phyloP scores from a whole-genome alignment of 23 tunicate genomes.

The Diplosoma virens region DNA sequence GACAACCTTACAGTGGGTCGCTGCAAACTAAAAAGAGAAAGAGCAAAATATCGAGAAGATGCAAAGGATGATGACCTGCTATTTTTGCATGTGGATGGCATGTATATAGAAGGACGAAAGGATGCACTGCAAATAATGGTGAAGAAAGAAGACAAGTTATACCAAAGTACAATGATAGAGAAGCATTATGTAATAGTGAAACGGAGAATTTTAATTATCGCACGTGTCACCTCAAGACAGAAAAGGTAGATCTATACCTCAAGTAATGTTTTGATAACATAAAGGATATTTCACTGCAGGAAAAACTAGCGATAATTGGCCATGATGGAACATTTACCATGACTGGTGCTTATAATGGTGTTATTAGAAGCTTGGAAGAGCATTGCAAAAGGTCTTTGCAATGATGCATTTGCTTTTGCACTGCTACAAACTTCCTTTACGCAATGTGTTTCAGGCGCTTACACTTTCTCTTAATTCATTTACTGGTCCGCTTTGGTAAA shows the following conservation, averaged over 20 bases:
- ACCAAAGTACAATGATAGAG: background rate
- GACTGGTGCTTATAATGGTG: background rate
- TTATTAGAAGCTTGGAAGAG: background rate
- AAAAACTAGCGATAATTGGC: background rate
- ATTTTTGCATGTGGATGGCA: background rate
- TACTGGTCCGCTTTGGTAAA: background rate
- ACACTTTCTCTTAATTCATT: background rate
- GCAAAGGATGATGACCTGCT: background rate
- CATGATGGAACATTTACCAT: background rate
- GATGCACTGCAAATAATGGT: background rate
- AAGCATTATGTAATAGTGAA: conserved; percentile 1
- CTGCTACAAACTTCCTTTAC: conserved; percentile 6
- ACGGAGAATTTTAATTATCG: background rate
- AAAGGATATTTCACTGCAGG: background rate
- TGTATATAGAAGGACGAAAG: background rate
- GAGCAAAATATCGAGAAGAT: conserved; percentile 2
- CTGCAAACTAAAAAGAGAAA: background rate
- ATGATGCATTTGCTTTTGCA: background rate
- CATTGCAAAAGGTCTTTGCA: background rate
- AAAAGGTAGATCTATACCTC: too few species aligned
- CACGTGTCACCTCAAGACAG: background rate
- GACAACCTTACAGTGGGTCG: background rate
- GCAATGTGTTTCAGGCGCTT: background rate
- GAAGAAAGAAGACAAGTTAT: conserved; percentile 1
- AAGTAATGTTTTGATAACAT: too few species aligned